Base-by-base conservation (phyloP, 2,888 invertebrate species). In the Osmoderma eremita region DNA sequence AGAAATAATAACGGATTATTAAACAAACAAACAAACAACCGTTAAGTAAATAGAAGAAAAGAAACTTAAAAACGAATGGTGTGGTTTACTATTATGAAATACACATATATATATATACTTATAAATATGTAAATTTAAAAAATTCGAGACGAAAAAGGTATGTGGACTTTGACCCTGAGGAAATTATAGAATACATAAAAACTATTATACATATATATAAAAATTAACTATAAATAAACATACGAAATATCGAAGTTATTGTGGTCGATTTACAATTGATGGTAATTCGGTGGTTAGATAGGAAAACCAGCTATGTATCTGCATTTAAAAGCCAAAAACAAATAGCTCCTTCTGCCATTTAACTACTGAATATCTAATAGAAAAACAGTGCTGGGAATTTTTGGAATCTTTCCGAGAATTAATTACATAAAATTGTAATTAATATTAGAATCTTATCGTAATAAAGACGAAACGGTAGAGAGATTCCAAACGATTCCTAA, bases 241-340 rank as follows among this genome's bases (percentile, higher is more conserved):
- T 24, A 30, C 15, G 67, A 67, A 63, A 67, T 67, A 56, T 67
- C 63, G 54, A 67, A 67, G 67, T 63, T 67, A 67, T 67, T 63
- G 65, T 66, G 30, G 30, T 30, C 30, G 30, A 30, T 30, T 30
- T 6, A 30, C 10, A 30, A 30, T 6, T 30, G 30, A 30, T 8
- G 30, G 30, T 30, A 30, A 24, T n/a, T n/a, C n/a, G n/a, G n/a
- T n/a, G n/a, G n/a, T n/a, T n/a, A n/a, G n/a, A n/a, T n/a, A n/a
- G n/a, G n/a, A n/a, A n/a, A n/a, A n/a, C n/a, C n/a, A n/a, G n/a
- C n/a, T n/a, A n/a, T n/a, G n/a, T n/a, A n/a, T n/a, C n/a, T n/a
- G n/a, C n/a, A n/a, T n/a, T n/a, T n/a, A n/a, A n/a, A n/a, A n/a
- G n/a, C n/a, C n/a, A n/a, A n/a, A n/a, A n/a, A n/a, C n/a, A n/a